These are phyloP conservation scores for Cassiopea andromeda DNA, from an alignment of 30 jellyfish, hydroid and myxozoan species.

Conservation along the genomic window DNA sequence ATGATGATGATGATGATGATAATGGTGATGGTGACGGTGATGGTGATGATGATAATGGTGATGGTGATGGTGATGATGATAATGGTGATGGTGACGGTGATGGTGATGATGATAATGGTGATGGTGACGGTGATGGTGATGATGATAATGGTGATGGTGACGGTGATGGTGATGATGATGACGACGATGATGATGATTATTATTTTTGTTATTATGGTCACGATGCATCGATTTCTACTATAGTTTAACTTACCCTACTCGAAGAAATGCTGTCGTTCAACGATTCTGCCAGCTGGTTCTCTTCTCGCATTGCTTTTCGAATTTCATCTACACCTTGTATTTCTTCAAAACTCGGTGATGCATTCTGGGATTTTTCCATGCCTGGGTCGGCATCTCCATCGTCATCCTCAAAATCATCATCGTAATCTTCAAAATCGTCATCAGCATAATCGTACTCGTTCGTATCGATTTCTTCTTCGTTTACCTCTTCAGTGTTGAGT, in stretches of 20 bases:
- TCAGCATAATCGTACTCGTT: slow-evolving; percentile 65
- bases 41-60: no score
- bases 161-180: no score
- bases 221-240: no score
- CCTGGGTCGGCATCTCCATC: slow-evolving; percentile 64
- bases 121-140: no score
- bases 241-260: slow-evolving; percentile 40
- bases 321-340: slow-evolving; percentile 57
- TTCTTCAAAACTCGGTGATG: slow-evolving; percentile 7
- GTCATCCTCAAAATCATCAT: slow-evolving; percentile 68
- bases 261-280: slow-evolving; percentile 64
- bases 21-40: no score
- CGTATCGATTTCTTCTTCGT: slow-evolving; percentile 65
- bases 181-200: no score
- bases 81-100: no score
- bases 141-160: no score
- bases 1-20: no score
- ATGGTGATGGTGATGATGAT: no score
- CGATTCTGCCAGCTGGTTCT: slow-evolving; percentile 63
- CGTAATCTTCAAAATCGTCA: slow-evolving; percentile 67
- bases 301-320: slow-evolving; percentile 52
- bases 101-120: no score
- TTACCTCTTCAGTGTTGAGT: slow-evolving; percentile 59
- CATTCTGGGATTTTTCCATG: slow-evolving; percentile 22
- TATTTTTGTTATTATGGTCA: no score